Evolutionary conservation across 2,797 vertebrate species (phyloP).

Genomic region (Sitta carolinensis): DNA sequence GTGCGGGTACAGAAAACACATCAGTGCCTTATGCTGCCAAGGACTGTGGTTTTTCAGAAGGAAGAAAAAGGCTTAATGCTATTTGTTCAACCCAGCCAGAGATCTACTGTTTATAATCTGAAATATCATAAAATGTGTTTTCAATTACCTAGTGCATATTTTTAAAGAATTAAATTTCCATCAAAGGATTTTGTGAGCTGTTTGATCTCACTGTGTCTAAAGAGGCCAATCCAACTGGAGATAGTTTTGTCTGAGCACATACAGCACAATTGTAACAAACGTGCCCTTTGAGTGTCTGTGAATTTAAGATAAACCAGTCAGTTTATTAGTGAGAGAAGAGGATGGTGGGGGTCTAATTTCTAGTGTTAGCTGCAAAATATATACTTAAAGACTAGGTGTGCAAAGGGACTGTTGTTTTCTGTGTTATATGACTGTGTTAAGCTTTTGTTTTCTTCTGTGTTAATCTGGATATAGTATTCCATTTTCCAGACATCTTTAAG

Average conservation of each 20-base stretch:
- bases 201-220: constrained; percentile 69
- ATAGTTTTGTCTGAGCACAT: constrained; percentile 45
- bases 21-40: background rate
- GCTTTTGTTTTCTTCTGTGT: background rate
- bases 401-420: background rate
- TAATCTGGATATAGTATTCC: background rate
- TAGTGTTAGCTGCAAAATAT: background rate
- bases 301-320: background rate
- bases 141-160: constrained; percentile 73
- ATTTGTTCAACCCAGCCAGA: constrained; percentile 64
- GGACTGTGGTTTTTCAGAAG: constrained; percentile 55
- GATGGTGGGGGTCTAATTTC: background rate
- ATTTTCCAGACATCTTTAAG: background rate
- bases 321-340: background rate
- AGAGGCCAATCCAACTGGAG: constrained; percentile 41
- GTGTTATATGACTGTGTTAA: background rate
- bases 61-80: constrained; percentile 52
- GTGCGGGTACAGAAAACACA: background rate
- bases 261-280: constrained; percentile 5
- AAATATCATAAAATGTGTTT: constrained; percentile 68
- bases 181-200: constrained; percentile 69
- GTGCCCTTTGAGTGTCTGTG: constrained; percentile 15
- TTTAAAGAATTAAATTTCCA: constrained; percentile 75
- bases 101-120: constrained; percentile 59
- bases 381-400: background rate